Percentiles rank a stretch among this genome's conserved stretches.
Conservation (phyloP, 2,113 vertebrate species). For the Corythornis vintsioides region DNA sequence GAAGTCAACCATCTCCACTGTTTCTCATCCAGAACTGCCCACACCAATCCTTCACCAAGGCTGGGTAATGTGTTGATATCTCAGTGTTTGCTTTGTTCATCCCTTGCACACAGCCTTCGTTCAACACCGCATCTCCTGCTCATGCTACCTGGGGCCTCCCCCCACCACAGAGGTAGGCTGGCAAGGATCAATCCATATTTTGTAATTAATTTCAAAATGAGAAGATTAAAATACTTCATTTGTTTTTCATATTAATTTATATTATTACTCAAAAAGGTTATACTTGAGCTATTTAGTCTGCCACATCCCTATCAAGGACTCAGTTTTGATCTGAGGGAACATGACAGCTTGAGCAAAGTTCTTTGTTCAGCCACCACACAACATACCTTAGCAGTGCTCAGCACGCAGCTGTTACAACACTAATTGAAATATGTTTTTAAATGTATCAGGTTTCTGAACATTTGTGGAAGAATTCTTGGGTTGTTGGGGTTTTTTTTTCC, state of each 20-base stretch:
- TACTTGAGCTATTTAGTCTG: conserved; percentile 23
- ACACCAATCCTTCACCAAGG: not conserved
- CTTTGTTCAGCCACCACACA: conserved; percentile 54
- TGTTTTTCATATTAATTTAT: conserved; percentile 25
- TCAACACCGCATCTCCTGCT: not conserved
- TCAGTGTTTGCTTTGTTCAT: not conserved
- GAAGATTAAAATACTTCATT: not conserved
- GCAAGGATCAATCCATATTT: conserved; percentile 3
- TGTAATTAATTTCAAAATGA: conserved; percentile 9
- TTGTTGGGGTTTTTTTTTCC: not conserved
- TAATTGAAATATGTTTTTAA: conserved; percentile 69
- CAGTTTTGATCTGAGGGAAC: conserved; percentile 37
- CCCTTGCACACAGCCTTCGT: rapidly evolving
- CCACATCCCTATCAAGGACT: conserved; percentile 1
- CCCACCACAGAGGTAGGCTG: not conserved
- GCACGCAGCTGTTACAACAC: conserved; percentile 60
- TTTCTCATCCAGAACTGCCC: not conserved
- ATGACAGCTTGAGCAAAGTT: conserved; percentile 61
- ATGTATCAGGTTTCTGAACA: conserved; percentile 3
- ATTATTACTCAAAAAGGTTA: not conserved
- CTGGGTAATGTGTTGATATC: not conserved
- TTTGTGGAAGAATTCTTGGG: conserved; percentile 6
- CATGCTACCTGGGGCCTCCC: not conserved
- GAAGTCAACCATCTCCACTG: not conserved
- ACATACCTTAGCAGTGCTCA: conserved; percentile 27